A percentile compares a stretch with the other conserved stretches of the same genome.
Conservation (phyloP, 2,888 invertebrate species). For the Orthosia cruda region DNA sequence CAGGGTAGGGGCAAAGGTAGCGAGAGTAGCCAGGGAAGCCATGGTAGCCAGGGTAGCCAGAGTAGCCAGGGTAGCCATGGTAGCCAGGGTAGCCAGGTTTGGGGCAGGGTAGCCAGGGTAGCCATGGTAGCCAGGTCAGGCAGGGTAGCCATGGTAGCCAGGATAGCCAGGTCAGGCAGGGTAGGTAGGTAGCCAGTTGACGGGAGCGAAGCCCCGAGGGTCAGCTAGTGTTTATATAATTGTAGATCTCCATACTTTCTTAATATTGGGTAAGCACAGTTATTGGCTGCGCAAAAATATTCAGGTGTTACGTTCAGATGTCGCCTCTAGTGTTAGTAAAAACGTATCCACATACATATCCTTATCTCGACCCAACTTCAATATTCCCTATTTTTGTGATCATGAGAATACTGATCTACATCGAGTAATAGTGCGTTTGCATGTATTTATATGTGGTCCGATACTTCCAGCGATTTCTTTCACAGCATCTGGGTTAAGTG, state of each 20-base stretch:
- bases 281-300: background rate
- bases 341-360: background rate
- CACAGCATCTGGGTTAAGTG: slow-evolving; percentile 37
- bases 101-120: no score
- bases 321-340: background rate
- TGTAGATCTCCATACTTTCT: background rate
- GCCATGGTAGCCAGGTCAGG: no score
- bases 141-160: no score
- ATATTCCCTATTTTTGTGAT: background rate
- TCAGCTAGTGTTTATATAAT: no score
- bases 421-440: slow-evolving; percentile 5
- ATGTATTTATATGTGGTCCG: slow-evolving; percentile 30
- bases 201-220: no score
- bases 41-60: no score
- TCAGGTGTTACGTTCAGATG: background rate
- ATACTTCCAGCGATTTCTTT: slow-evolving; percentile 18
- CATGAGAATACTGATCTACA: background rate
- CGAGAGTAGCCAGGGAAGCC: no score
- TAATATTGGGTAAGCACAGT: background rate
- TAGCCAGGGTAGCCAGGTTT: no score
- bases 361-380: slow-evolving; percentile 2
- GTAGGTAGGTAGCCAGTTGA: no score
- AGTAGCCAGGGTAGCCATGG: no score
- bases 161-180: no score
- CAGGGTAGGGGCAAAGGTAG: no score